phyloP scores from a whole-genome alignment of 2,888 invertebrate genomes.

The Hartigia nigra region DNA sequence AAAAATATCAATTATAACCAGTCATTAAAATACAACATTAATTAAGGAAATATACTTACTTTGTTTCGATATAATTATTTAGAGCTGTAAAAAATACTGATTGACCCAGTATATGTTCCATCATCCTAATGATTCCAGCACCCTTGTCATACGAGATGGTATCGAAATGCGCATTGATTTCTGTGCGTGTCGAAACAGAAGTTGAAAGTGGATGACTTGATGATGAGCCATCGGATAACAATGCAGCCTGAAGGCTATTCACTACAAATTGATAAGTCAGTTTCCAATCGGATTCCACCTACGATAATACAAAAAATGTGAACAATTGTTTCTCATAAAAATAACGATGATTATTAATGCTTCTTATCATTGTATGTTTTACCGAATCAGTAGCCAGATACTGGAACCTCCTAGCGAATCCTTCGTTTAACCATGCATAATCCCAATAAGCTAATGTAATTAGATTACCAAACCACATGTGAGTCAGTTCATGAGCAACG shows the following conservation, averaged over 20 bases:
- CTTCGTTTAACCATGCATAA: slow-evolving; percentile 79
- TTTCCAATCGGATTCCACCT: slow-evolving; percentile 75
- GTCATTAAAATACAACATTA: too few relatives aligned
- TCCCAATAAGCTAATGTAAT: slow-evolving; percentile 79
- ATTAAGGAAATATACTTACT: too few relatives aligned
- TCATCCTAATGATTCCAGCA: slow-evolving; percentile 74
- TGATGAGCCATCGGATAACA: slow-evolving; percentile 71
- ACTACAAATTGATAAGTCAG: slow-evolving; percentile 77
- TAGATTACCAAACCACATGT: slow-evolving; percentile 82
- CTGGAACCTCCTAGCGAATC: slow-evolving; percentile 74
- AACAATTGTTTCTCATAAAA: too few relatives aligned
- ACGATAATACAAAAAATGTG: neutral
- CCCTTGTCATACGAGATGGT: slow-evolving; percentile 78
- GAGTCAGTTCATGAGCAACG: slow-evolving; percentile 77
- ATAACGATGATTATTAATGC: too few relatives aligned
- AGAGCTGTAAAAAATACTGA: slow-evolving; percentile 70
- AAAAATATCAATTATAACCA: neutral
- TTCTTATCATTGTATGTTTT: slow-evolving; percentile 20
- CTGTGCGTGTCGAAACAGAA: slow-evolving; percentile 69
- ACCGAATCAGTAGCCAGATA: slow-evolving; percentile 61
- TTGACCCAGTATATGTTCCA: slow-evolving; percentile 72
- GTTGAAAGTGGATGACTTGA: slow-evolving; percentile 71
- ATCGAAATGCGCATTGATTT: slow-evolving; percentile 74
- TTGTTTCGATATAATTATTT: slow-evolving; percentile 67
- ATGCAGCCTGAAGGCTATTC: slow-evolving; percentile 75